A percentile compares a stretch with the other conserved stretches of the same genome.
Conservation (phyloP, 37 sponge, comb jelly and placozoan species). For the Aphrocallistes beatrix region DNA sequence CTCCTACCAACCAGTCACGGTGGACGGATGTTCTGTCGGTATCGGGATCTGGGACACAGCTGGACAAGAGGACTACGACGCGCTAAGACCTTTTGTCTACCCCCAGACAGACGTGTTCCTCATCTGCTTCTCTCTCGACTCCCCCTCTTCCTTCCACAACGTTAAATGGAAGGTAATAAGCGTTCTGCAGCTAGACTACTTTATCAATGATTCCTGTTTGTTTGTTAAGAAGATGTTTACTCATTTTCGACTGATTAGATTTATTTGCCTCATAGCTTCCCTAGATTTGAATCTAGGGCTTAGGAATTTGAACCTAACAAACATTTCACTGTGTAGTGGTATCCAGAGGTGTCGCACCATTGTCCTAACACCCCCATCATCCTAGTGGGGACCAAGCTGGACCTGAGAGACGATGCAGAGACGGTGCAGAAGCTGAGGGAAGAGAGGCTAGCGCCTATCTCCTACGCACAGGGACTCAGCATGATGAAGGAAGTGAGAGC, state of each 20-base stretch:
- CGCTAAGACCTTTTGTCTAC: constrained; percentile 26
- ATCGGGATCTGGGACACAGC: background rate
- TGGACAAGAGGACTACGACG: constrained; percentile 29
- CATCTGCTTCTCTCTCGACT: constrained; percentile 26
- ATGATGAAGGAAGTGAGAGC: constrained; percentile 39
- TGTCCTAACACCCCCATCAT: constrained; percentile 40
- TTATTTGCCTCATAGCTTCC: too few species aligned
- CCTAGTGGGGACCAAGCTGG: constrained; percentile 45
- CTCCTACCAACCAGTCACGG: too few species aligned
- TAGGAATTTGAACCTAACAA: background rate
- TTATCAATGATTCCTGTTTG: background rate
- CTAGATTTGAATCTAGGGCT: background rate
- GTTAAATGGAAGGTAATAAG: background rate
- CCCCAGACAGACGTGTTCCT: too few species aligned
- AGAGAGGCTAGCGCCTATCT: constrained; percentile 26
- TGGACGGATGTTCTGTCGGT: background rate
- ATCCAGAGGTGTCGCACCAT: constrained; percentile 36
- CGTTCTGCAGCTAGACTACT: background rate
- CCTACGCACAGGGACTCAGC: constrained; percentile 25
- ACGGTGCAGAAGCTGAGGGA: constrained; percentile 26
- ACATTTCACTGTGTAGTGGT: background rate
- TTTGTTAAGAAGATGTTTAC: background rate
- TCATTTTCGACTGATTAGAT: too few species aligned
- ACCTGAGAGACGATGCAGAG: constrained; percentile 37
- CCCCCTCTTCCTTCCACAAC: background rate